These are phyloP conservation scores for Apteryx mantelli DNA, from an alignment of 2,113 vertebrate species.

Conservation along the genomic window DNA sequence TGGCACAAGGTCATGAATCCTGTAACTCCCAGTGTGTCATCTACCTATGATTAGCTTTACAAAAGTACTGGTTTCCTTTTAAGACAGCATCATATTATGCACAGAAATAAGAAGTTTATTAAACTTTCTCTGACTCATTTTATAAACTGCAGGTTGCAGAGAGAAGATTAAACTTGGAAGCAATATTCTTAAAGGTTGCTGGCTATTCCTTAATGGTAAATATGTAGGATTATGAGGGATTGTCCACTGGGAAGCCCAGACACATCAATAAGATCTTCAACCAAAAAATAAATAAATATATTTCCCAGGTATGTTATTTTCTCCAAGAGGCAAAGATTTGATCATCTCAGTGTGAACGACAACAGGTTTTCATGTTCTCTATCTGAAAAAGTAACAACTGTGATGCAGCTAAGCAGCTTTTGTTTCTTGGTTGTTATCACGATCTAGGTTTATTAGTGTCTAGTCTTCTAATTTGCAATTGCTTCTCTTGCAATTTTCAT, in stretches of 20 bases:
- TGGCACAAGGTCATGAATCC: not conserved
- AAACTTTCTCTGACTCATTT: not conserved
- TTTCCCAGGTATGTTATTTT: not conserved
- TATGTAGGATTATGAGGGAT: not conserved
- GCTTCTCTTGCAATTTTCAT: slow-evolving; percentile 35
- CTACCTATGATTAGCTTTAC: not conserved
- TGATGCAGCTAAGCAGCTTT: not conserved
- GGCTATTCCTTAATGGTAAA: not conserved
- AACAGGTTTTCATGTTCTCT: not conserved
- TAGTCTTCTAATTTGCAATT: not conserved
- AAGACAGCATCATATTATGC: not conserved
- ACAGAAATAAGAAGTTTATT: not conserved
- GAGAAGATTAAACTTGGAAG: not conserved
- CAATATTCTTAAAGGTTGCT: not conserved
- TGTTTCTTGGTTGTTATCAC: not conserved
- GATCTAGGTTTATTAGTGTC: not conserved
- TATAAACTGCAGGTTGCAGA: not conserved
- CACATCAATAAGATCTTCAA: not conserved
- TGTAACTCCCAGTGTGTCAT: not conserved
- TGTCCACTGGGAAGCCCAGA: not conserved
- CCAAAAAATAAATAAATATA: not conserved
- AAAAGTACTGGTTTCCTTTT: not conserved
- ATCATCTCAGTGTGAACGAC: not conserved
- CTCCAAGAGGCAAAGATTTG: not conserved
- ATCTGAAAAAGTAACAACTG: not conserved